Evolutionary conservation across 2,797 vertebrate species (phyloP).

Genomic region (Microhierax caerulescens): DNA sequence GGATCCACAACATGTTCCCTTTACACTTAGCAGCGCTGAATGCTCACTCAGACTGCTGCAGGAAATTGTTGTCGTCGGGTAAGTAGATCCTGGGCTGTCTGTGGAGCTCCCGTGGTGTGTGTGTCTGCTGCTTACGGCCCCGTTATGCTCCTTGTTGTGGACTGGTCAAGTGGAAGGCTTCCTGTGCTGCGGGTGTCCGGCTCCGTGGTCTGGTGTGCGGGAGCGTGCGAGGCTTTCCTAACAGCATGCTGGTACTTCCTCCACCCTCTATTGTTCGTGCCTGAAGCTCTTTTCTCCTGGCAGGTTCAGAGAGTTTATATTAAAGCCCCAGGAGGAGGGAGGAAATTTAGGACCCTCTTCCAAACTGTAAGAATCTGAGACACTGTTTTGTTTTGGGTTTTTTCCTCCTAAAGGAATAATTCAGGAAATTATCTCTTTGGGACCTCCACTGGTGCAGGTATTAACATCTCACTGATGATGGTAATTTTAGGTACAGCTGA

Average conservation of each 20-base stretch:
- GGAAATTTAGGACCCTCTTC: not conserved
- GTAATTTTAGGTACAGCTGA: not conserved
- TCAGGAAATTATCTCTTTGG: not conserved
- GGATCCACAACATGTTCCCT: conserved; percentile 95
- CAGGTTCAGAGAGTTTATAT: not conserved
- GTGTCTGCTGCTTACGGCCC: not conserved
- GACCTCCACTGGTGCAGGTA: not conserved
- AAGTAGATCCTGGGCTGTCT: conserved; percentile 13
- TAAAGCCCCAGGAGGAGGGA: not conserved
- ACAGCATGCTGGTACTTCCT: not conserved
- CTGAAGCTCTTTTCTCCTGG: not conserved
- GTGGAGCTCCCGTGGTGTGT: not conserved
- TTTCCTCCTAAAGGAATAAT: not conserved
- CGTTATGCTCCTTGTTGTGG: not conserved
- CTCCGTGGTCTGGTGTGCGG: not conserved
- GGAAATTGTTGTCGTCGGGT: conserved; percentile 85
- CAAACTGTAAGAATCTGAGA: not conserved
- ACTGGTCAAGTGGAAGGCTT: not conserved
- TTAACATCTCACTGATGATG: not conserved
- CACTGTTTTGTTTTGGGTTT: not conserved
- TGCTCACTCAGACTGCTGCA: conserved; percentile 95
- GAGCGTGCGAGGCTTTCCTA: not conserved
- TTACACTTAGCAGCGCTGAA: conserved; percentile 94
- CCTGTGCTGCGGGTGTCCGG: not conserved
- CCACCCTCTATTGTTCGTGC: not conserved